Conservation (phyloP, 2,797 vertebrate genomes). For the Rhinatrema bivittatum region DNA sequence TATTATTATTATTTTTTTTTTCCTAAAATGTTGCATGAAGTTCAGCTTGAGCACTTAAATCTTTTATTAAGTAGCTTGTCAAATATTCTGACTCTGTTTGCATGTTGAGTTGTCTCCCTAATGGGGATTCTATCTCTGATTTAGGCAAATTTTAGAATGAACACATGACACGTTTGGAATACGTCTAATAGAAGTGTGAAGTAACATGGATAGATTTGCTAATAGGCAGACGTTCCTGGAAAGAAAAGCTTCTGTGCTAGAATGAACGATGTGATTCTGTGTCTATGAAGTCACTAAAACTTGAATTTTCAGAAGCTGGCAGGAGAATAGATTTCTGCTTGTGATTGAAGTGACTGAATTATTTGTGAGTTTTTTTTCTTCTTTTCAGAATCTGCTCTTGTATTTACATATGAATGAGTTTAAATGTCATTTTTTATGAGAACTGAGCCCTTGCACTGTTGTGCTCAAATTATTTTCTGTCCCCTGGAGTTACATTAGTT, state of each 20-base stretch:
- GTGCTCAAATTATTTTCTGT: conserved; percentile 33
- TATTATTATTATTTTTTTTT: too few species aligned
- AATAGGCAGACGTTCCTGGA: conserved; percentile 1
- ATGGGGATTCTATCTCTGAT: too few species aligned
- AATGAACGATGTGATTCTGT: conserved; percentile 8
- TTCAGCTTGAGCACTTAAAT: too few species aligned
- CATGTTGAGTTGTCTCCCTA: too few species aligned
- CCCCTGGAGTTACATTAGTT: conserved; percentile 34
- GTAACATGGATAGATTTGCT: background rate
- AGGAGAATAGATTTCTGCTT: conserved; percentile 9
- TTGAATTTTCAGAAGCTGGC: background rate
- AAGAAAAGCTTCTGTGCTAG: conserved; percentile 3
- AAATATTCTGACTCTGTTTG: too few species aligned
- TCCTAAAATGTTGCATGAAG: too few species aligned
- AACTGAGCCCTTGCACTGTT: conserved; percentile 15
- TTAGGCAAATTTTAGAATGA: too few species aligned
- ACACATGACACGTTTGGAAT: too few species aligned
- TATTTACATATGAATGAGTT: conserved; percentile 36
- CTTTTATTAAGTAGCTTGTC: too few species aligned
- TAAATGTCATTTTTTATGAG: conserved; percentile 27
- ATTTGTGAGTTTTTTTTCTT: too few species aligned
- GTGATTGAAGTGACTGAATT: conserved; percentile 1
- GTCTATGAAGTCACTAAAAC: conserved; percentile 15
- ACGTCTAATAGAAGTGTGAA: too few species aligned
- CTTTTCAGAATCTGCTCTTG: conserved; percentile 29